A percentile compares a stretch with the other conserved stretches of the same genome.
These are phyloP conservation scores for Drosophila pruinosa DNA, from an alignment of 1,140 invertebrate species.

Conservation along the genomic window DNA sequence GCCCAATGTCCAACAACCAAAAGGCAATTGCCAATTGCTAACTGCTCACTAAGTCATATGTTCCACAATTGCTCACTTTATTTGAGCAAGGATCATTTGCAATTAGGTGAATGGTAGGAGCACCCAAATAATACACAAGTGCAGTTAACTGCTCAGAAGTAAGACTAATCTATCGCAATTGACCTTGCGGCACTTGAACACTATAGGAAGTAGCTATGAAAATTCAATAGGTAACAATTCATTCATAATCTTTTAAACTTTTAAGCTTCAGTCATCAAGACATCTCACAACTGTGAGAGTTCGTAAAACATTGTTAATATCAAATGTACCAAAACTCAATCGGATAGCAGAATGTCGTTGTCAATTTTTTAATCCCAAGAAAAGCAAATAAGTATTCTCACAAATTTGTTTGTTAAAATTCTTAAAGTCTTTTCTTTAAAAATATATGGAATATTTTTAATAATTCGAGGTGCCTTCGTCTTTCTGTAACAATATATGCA, in stretches of 20 bases:
- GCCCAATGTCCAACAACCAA: slow-evolving; percentile 30
- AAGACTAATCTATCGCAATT: background rate
- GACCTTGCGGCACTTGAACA: background rate
- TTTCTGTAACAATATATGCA: too few relatives aligned
- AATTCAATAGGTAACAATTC: too few relatives aligned
- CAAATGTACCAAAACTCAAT: too few relatives aligned
- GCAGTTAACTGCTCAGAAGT: background rate
- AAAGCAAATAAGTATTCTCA: too few relatives aligned
- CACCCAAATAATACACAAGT: background rate
- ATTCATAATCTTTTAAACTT: too few relatives aligned
- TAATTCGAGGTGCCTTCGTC: background rate
- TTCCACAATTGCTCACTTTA: slow-evolving; percentile 11
- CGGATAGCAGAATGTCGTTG: too few relatives aligned
- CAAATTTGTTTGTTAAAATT: too few relatives aligned
- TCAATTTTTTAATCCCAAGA: too few relatives aligned
- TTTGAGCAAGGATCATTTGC: background rate
- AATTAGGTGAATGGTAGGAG: background rate
- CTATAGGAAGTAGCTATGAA: background rate
- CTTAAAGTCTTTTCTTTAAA: too few relatives aligned
- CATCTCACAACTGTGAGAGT: too few relatives aligned
- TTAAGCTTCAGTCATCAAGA: too few relatives aligned
- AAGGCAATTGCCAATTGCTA: slow-evolving; percentile 31
- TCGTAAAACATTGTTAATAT: too few relatives aligned
- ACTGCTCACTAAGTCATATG: slow-evolving; percentile 4
- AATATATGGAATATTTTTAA: background rate